These are phyloP conservation scores for Aphidius gifuensis DNA, from an alignment of 1,140 invertebrate genomes.

Conservation along the genomic window DNA sequence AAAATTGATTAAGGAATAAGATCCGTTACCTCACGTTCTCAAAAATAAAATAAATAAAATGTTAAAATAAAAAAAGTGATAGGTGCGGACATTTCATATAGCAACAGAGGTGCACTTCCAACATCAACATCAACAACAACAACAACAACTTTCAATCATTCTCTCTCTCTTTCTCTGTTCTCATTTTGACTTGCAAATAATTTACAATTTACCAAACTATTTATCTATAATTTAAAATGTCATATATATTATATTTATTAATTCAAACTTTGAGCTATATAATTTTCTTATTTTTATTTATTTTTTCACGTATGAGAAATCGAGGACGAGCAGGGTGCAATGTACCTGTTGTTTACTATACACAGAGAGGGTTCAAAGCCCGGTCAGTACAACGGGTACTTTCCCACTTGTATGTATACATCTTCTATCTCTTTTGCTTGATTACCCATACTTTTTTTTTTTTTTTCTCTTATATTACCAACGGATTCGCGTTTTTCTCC, in stretches of 20 bases:
- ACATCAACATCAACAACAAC: too few relatives aligned
- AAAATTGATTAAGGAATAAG: too few relatives aligned
- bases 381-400: slow-evolving; percentile 41
- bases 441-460: too few relatives aligned
- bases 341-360: slow-evolving; percentile 51
- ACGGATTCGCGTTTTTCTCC: neutral
- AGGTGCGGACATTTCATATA: too few relatives aligned
- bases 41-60: too few relatives aligned
- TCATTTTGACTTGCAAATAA: neutral
- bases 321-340: slow-evolving; percentile 39
- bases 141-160: too few relatives aligned
- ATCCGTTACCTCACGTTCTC: too few relatives aligned
- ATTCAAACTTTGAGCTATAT: neutral
- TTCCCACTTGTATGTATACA: slow-evolving; percentile 6
- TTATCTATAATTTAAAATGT: too few relatives aligned
- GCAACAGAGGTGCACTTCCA: too few relatives aligned
- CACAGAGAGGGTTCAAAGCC: slow-evolving; percentile 45
- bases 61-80: too few relatives aligned
- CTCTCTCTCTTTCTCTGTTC: neutral
- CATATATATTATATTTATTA: neutral
- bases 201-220: too few relatives aligned
- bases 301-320: slow-evolving; percentile 15
- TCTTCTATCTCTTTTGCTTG: neutral
- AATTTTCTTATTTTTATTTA: slow-evolving; percentile 22
- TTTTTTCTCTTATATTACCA: slow-evolving; percentile 3